These are phyloP conservation scores for Phocides pigmalion DNA, from an alignment of 1,140 invertebrate genomes.

Conservation along the genomic window DNA sequence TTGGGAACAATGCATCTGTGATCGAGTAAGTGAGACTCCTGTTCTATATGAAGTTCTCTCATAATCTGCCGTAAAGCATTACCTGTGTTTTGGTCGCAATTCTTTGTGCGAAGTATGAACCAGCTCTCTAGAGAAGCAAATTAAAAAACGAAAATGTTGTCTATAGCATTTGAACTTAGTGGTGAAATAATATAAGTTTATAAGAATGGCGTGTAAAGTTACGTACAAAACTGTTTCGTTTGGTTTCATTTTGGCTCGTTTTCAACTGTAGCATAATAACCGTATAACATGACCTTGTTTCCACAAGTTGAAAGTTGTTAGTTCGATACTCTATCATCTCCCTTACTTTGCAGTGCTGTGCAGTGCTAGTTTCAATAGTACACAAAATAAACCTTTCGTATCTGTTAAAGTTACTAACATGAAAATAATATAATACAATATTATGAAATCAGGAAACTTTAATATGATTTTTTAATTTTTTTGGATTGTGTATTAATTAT, in stretches of 20 bases:
- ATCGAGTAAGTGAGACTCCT: too few species aligned
- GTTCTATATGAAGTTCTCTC: too few species aligned
- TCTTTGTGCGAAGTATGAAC: too few species aligned
- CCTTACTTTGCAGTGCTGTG: neutral
- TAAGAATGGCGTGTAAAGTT: neutral
- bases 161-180: too few species aligned
- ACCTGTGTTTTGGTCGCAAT: too few species aligned
- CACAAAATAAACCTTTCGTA: neutral
- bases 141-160: too few species aligned
- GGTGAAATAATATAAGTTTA: neutral
- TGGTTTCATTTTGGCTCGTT: neutral
- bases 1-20: too few species aligned
- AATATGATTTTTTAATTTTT: too few species aligned
- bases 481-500: too few species aligned
- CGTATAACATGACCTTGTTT: slow-evolving; percentile 2
- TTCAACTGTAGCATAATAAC: slow-evolving; percentile 6
- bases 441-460: too few species aligned
- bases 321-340: slow-evolving; percentile 5
- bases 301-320: slow-evolving; percentile 2
- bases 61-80: too few species aligned
- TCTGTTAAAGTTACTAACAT: neutral
- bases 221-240: neutral
- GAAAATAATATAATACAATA: neutral
- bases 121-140: too few species aligned
- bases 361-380: neutral